Conservation (phyloP, 2,888 invertebrate species). For the Noctua pronuba region DNA sequence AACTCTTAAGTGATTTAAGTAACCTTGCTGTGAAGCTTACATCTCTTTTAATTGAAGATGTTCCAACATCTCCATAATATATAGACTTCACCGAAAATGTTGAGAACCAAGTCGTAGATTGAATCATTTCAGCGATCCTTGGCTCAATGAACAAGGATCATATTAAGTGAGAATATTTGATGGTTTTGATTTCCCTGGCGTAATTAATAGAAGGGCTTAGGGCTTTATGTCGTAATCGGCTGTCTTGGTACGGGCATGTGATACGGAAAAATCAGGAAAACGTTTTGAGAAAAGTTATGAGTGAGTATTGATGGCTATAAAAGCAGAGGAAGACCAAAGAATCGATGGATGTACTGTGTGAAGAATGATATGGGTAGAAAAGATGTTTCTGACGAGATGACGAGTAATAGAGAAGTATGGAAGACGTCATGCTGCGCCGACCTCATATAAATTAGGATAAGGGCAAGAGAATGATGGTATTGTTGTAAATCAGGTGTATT, state of each 20-base stretch:
- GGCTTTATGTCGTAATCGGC: too few relatives aligned
- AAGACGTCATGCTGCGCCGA: not conserved
- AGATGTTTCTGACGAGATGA: not conserved
- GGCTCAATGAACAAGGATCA: not conserved
- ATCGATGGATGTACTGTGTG: not conserved
- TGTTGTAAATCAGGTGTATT: not conserved
- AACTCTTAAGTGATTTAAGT: slow-evolving; percentile 49
- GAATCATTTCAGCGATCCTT: not conserved
- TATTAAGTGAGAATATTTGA: not conserved
- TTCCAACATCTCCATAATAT: slow-evolving; percentile 10
- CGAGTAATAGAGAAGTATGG: not conserved
- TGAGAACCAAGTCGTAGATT: not conserved
- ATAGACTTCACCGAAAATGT: not conserved
- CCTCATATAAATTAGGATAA: not conserved
- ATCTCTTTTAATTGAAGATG: slow-evolving; percentile 17
- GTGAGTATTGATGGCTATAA: not conserved
- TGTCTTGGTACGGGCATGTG: not conserved
- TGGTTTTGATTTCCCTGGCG: not conserved
- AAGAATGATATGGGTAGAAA: not conserved
- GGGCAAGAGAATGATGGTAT: not conserved
- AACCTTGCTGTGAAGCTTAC: slow-evolving; percentile 28
- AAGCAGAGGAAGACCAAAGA: not conserved
- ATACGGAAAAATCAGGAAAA: not conserved
- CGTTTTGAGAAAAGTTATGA: not conserved
- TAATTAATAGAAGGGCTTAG: not conserved